Percentiles rank a stretch among this genome's conserved stretches.
Conservation (phyloP, 1,140 invertebrate species). For the Anoplophora glabripennis region DNA sequence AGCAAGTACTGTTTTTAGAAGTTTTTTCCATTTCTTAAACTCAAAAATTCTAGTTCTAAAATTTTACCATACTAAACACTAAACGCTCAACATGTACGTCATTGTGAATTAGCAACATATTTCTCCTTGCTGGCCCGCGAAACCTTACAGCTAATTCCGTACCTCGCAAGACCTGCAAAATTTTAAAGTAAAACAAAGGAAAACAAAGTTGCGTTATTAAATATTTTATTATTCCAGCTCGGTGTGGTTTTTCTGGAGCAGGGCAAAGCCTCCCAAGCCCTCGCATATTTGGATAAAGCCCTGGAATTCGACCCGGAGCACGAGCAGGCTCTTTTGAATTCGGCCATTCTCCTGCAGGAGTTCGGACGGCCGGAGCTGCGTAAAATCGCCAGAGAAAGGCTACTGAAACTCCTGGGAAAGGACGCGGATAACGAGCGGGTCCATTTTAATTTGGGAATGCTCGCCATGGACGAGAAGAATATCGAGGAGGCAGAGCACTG, state of each 20-base stretch:
- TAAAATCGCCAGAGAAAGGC: conserved; percentile 72
- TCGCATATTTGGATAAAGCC: conserved; percentile 90
- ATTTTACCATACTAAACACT: no score
- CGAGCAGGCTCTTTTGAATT: conserved; percentile 91
- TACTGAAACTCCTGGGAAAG: conserved; percentile 78
- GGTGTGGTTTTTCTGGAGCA: conserved; percentile 93
- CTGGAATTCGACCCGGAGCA: conserved; percentile 91
- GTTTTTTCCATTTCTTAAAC: no score
- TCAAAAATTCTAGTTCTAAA: no score
- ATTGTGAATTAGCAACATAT: no score
- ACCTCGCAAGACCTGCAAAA: no score
- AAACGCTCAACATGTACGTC: no score
- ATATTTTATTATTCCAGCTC: conserved; percentile 58
- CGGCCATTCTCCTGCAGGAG: conserved; percentile 91
- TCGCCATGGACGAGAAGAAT: conserved; percentile 92
- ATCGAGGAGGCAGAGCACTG: conserved; percentile 83
- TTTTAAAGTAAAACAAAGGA: not conserved
- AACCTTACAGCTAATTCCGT: no score
- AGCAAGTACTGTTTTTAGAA: no score
- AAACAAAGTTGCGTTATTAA: not conserved
- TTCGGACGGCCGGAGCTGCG: conserved; percentile 74
- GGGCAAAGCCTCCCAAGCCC: conserved; percentile 84
- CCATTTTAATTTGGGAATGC: conserved; percentile 89
- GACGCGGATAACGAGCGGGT: conserved; percentile 81
- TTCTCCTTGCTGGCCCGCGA: no score